Percentiles rank a stretch among this genome's conserved stretches.
These are phyloP conservation scores for Hipparchia sbordonii DNA, from an alignment of 2,888 invertebrate species.

Conservation along the genomic window DNA sequence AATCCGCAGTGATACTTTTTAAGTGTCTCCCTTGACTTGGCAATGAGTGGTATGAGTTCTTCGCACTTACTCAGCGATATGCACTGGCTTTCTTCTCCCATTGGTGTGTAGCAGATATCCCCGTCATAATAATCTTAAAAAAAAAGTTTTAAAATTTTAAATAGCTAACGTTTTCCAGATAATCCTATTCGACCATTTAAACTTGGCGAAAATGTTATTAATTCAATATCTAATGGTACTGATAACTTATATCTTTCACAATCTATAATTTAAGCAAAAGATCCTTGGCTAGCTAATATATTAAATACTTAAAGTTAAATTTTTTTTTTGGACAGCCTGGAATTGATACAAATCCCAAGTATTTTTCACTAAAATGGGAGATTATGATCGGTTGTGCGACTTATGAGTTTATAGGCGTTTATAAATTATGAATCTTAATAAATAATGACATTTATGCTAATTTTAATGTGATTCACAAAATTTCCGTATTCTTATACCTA, in stretches of 20 bases:
- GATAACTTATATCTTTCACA: no score
- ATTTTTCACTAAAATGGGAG: no score
- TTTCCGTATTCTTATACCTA: no score
- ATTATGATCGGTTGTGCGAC: no score
- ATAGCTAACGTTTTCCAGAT: no score
- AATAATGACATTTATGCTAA: not conserved
- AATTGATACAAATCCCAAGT: no score
- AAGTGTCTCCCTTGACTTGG: constrained; percentile 67
- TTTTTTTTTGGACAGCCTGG: no score
- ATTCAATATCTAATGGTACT: not conserved
- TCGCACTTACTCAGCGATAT: constrained; percentile 63
- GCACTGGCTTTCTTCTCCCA: constrained; percentile 59
- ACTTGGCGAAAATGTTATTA: not conserved
- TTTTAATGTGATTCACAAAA: not conserved
- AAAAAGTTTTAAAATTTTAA: not conserved
- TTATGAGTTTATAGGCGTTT: no score
- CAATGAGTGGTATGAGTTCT: constrained; percentile 56
- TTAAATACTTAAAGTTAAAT: no score
- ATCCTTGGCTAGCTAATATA: no score
- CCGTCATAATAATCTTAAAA: not conserved
- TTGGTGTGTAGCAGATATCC: constrained; percentile 63
- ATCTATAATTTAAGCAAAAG: no score
- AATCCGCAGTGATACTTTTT: constrained; percentile 61
- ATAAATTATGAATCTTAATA: not conserved
- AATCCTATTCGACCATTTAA: not conserved